Conservation (phyloP, 2,888 invertebrate genomes). For the Pheosia gnoma region DNA sequence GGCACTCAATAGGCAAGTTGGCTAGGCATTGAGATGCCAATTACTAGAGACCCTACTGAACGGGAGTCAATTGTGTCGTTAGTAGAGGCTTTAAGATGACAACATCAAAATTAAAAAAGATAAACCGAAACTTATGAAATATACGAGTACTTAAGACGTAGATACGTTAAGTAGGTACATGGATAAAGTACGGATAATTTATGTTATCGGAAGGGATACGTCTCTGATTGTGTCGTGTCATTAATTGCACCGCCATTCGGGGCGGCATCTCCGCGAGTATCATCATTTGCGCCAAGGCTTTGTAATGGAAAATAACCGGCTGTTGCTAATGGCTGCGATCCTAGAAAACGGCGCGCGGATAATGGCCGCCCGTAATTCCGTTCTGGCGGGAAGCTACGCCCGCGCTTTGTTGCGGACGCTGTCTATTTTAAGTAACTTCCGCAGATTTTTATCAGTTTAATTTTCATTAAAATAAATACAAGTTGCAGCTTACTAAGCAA, state of each 20-base stretch:
- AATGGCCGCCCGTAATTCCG: constrained; percentile 39
- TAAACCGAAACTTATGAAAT: neutral
- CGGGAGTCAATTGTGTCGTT: no score
- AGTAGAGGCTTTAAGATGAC: no score
- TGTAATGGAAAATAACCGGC: constrained; percentile 45
- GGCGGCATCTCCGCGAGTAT: constrained; percentile 21
- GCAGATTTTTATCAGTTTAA: constrained; percentile 29
- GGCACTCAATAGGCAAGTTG: no score
- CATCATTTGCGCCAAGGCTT: constrained; percentile 25
- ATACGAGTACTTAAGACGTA: neutral
- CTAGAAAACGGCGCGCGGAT: constrained; percentile 51
- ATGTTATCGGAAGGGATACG: constrained; percentile 38
- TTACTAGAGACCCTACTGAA: no score
- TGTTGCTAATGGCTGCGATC: constrained; percentile 55
- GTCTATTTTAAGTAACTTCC: constrained; percentile 36
- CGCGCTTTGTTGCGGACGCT: constrained; percentile 32
- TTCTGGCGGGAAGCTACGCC: constrained; percentile 50
- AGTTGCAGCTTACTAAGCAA: neutral
- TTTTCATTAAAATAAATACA: constrained; percentile 9
- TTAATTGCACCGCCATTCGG: constrained; percentile 38
- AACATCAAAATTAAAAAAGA: neutral
- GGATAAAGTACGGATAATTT: neutral
- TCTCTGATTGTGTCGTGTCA: constrained; percentile 48
- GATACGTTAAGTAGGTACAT: neutral
- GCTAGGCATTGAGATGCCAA: no score